These are phyloP conservation scores for Mus spicilegus DNA, from an alignment of 2,113 vertebrate species.

Conservation along the genomic window DNA sequence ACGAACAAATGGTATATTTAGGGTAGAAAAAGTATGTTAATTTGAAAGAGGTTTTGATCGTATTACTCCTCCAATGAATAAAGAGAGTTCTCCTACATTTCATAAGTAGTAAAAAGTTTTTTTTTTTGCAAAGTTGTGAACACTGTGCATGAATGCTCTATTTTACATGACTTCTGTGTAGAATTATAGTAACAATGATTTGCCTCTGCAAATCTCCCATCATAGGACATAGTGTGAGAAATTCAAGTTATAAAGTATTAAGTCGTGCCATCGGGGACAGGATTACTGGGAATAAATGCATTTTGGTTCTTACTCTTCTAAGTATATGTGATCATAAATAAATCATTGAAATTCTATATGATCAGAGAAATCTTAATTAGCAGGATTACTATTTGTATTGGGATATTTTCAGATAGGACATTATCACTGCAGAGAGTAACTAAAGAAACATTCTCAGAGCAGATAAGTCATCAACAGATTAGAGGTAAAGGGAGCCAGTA, in stretches of 20 bases:
- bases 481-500: not conserved
- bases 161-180: not conserved
- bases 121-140: conserved; percentile 44
- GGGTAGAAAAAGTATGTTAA: conserved; percentile 5
- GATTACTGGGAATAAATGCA: not conserved
- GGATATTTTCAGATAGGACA: not conserved
- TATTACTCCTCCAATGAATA: not conserved
- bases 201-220: not conserved
- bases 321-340: not conserved
- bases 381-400: not conserved
- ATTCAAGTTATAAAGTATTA: not conserved
- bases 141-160: not conserved
- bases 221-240: not conserved
- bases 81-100: not conserved
- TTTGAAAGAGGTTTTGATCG: conserved; percentile 52
- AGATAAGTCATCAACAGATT: not conserved
- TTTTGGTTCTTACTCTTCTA: not conserved
- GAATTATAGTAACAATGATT: not conserved
- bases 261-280: not conserved
- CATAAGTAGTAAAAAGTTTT: not conserved
- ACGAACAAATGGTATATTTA: conserved; percentile 64
- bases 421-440: not conserved
- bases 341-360: not conserved
- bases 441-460: not conserved
- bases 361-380: not conserved